These are phyloP conservation scores for Galemys pyrenaicus DNA, from an alignment of 2,113 vertebrate genomes.

Conservation along the genomic window DNA sequence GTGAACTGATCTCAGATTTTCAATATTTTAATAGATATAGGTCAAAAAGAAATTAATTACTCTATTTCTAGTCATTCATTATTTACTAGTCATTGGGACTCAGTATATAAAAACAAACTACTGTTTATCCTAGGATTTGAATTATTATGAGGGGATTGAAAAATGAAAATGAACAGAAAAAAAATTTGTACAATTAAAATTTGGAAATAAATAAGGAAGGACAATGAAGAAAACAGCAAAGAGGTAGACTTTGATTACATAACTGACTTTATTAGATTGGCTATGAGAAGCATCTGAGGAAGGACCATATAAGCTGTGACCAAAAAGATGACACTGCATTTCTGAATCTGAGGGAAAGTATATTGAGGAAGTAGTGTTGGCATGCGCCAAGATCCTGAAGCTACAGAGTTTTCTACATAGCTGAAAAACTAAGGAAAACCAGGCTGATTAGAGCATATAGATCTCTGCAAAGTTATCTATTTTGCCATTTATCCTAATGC, in stretches of 20 bases:
- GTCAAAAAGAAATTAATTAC: not conserved
- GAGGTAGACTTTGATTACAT: not conserved
- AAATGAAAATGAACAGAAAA: not conserved
- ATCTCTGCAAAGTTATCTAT: not conserved
- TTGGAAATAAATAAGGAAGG: not conserved
- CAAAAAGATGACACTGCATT: not conserved
- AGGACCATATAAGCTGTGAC: not conserved
- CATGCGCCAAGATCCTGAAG: not conserved
- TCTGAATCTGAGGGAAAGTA: not conserved
- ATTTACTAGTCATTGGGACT: not conserved
- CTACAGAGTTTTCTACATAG: not conserved
- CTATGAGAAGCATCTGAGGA: not conserved
- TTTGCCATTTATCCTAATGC: not conserved
- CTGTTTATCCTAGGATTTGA: not conserved
- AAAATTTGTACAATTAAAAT: not conserved
- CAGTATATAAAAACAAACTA: not conserved
- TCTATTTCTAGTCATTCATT: not conserved
- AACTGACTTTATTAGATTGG: not conserved
- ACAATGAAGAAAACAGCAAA: not conserved
- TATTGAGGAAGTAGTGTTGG: not conserved
- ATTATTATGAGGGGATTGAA: not conserved
- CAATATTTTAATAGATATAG: not conserved
- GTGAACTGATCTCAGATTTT: not conserved
- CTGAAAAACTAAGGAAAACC: not conserved
- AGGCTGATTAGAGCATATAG: rapidly evolving